phyloP scores from a whole-genome alignment of 2,797 vertebrate genomes.

The Acrossocheilus fasciatus region DNA sequence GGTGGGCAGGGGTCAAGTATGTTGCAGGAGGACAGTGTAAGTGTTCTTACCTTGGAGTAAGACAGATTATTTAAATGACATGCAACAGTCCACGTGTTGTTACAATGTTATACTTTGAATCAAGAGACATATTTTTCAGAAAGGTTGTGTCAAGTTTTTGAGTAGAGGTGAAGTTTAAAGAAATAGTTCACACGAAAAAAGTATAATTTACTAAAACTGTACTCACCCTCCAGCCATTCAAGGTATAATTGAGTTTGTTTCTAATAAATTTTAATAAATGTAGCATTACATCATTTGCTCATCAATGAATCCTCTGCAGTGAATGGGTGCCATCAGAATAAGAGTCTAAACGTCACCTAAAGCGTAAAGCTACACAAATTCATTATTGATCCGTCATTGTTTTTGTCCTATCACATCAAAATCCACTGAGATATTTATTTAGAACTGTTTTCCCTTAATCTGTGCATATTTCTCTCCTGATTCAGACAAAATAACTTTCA shows the following conservation, averaged over 20 bases:
- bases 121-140: neutral
- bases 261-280: neutral
- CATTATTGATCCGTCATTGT: neutral
- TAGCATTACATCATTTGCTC: neutral
- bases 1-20: slow-evolving; percentile 74
- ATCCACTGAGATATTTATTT: neutral
- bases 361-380: neutral
- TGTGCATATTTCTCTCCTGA: neutral
- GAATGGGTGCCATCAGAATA: neutral
- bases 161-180: neutral
- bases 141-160: neutral
- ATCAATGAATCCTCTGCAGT: neutral
- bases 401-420: neutral
- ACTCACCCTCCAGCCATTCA: neutral
- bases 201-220: neutral
- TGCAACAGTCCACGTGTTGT: neutral
- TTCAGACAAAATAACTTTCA: neutral
- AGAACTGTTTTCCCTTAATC: neutral
- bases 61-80: neutral
- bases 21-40: slow-evolving; percentile 74
- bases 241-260: neutral
- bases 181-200: neutral
- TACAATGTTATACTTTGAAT: neutral
- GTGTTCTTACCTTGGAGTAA: neutral
- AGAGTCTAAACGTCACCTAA: neutral